Percentiles rank a stretch among this genome's conserved stretches.
These are phyloP conservation scores for Porites lutea DNA, from an alignment of 64 coral and sea anemone genomes.

Conservation along the genomic window DNA sequence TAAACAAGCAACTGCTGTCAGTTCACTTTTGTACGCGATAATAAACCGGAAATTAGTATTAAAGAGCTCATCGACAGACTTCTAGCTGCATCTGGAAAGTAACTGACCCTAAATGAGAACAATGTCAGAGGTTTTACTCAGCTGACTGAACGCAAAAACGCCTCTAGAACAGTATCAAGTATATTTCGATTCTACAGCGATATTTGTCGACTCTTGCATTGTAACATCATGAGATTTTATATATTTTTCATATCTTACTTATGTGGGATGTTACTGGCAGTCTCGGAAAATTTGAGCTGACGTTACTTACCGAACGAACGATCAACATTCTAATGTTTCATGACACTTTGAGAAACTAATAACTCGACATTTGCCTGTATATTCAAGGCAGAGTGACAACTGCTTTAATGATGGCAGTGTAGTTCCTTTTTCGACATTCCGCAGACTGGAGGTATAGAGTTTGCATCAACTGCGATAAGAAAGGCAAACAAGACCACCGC, in stretches of 20 bases:
- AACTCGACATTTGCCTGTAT: background rate
- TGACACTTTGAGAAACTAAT: too few relatives aligned
- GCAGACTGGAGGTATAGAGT: background rate
- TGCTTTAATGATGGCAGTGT: slow-evolving; percentile 7
- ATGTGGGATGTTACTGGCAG: too few relatives aligned
- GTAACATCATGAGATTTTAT: too few relatives aligned
- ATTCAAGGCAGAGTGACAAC: background rate
- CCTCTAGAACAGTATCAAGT: too few relatives aligned
- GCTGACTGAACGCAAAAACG: background rate
- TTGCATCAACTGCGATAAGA: background rate
- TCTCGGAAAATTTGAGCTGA: too few relatives aligned
- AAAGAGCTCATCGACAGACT: slow-evolving; percentile 17
- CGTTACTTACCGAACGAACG: too few relatives aligned
- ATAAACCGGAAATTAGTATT: slow-evolving; percentile 36
- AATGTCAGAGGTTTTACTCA: background rate
- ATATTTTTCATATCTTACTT: too few relatives aligned
- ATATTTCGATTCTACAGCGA: too few relatives aligned
- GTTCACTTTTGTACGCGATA: background rate
- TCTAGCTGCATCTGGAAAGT: slow-evolving; percentile 1
- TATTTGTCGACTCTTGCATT: too few relatives aligned
- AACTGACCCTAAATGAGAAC: background rate
- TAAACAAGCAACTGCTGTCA: background rate
- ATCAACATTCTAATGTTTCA: too few relatives aligned
- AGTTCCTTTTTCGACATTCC: slow-evolving; percentile 8
- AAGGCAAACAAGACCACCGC: background rate